A percentile compares a stretch with the other conserved stretches of the same genome.
Evolutionary conservation across 2,113 vertebrate species (phyloP).

Genomic region (Dendropsophus ebraccatus): DNA sequence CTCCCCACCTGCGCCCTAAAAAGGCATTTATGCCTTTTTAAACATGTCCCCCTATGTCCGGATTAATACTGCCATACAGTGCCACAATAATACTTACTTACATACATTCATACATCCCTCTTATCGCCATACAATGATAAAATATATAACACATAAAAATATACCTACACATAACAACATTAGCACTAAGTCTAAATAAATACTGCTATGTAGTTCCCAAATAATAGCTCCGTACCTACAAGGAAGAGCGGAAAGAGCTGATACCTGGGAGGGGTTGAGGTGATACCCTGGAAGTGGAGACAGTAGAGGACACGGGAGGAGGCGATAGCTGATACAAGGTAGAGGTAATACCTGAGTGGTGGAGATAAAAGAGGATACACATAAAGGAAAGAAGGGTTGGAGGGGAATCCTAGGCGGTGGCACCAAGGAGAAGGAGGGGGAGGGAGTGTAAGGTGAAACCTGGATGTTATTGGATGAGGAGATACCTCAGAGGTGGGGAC

Average conservation of each 20-base stretch:
- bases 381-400: rapidly evolving
- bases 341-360: neutral
- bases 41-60: no score
- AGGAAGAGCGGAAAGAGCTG: neutral
- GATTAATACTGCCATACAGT: no score
- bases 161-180: no score
- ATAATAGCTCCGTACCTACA: neutral
- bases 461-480: neutral
- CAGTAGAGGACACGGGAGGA: neutral
- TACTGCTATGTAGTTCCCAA: no score
- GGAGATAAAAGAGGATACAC: neutral
- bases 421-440: neutral
- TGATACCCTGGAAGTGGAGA: neutral
- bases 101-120: no score
- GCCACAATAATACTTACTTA: no score
- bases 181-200: no score
- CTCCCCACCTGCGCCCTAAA: no score
- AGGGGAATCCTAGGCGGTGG: neutral
- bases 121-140: no score
- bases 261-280: neutral
- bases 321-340: neutral
- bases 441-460: neutral
- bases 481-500: neutral
- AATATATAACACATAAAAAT: no score
- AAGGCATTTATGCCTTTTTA: no score